Conservation (phyloP, 1,140 invertebrate species). For the Trichonephila inaurata region DNA sequence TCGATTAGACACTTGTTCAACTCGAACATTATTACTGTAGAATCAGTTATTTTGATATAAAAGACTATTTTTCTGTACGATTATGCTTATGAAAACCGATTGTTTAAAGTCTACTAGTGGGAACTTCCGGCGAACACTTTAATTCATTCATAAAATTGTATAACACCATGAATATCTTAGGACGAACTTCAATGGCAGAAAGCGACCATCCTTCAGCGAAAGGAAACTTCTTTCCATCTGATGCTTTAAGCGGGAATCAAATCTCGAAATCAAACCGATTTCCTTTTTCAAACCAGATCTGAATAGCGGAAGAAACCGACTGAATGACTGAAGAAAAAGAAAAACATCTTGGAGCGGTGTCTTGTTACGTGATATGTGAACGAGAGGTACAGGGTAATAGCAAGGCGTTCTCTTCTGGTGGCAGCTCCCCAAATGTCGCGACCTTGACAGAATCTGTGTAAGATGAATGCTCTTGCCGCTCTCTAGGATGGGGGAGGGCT, state of each 20-base stretch:
- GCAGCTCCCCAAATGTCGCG: conserved; percentile 25
- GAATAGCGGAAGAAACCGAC: conserved; percentile 2
- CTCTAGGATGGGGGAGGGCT: neutral
- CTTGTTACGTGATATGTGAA: conserved; percentile 52
- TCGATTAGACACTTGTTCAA: no score
- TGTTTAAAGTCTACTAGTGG: no score
- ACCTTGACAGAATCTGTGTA: conserved; percentile 35
- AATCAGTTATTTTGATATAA: no score
- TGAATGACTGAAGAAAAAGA: neutral
- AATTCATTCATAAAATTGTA: neutral
- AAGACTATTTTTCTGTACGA: no score
- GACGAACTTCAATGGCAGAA: neutral
- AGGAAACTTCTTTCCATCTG: neutral
- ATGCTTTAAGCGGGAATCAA: neutral
- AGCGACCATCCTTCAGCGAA: neutral
- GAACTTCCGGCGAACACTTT: neutral
- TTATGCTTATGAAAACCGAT: no score
- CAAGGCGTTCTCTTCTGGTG: neutral
- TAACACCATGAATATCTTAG: neutral
- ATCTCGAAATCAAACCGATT: neutral
- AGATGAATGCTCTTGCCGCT: conserved; percentile 50
- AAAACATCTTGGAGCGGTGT: neutral
- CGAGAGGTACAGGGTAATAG: conserved; percentile 19
- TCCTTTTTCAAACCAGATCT: neutral
- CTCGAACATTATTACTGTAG: no score